Percentiles rank a stretch among this genome's conserved stretches.
phyloP scores from a whole-genome alignment of 2,797 vertebrate genomes.

The Fundulus diaphanus region DNA sequence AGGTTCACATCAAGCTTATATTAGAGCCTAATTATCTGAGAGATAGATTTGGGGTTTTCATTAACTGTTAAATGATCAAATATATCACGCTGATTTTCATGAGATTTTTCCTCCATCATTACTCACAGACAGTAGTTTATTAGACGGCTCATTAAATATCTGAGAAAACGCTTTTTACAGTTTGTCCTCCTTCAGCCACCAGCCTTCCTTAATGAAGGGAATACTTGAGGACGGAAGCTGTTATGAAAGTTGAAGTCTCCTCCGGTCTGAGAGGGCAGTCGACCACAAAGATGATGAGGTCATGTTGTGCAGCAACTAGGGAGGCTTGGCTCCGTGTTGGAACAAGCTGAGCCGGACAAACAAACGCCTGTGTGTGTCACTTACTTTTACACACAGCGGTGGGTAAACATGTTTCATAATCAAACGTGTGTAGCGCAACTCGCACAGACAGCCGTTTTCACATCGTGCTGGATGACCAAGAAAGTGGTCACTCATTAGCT shows the following conservation, averaged over 20 bases:
- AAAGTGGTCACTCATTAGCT: conserved; percentile 46
- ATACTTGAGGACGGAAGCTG: conserved; percentile 52
- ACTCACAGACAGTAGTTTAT: conserved; percentile 14
- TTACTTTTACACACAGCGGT: conserved; percentile 48
- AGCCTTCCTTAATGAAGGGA: conserved; percentile 27
- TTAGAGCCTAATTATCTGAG: neutral
- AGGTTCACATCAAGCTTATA: neutral
- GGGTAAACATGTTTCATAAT: conserved; percentile 71
- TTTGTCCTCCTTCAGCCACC: conserved; percentile 26
- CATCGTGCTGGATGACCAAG: conserved; percentile 15
- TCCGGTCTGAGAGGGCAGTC: conserved; percentile 22
- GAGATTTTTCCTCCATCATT: neutral
- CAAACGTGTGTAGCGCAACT: conserved; percentile 39
- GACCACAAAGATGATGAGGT: conserved; percentile 45
- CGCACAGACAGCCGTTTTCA: no score
- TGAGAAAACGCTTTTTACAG: conserved; percentile 24
- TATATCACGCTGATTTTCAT: neutral
- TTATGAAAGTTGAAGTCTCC: conserved; percentile 47
- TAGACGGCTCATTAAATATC: conserved; percentile 20
- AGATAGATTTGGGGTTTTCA: no score
- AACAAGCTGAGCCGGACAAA: conserved; percentile 50
- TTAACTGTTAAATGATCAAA: neutral
- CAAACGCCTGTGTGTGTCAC: conserved; percentile 53
- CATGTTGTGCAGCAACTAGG: conserved; percentile 39
- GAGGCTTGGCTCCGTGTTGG: conserved; percentile 36